phyloP scores from a whole-genome alignment of 2,888 invertebrate species.

The Anorthoa munda region DNA sequence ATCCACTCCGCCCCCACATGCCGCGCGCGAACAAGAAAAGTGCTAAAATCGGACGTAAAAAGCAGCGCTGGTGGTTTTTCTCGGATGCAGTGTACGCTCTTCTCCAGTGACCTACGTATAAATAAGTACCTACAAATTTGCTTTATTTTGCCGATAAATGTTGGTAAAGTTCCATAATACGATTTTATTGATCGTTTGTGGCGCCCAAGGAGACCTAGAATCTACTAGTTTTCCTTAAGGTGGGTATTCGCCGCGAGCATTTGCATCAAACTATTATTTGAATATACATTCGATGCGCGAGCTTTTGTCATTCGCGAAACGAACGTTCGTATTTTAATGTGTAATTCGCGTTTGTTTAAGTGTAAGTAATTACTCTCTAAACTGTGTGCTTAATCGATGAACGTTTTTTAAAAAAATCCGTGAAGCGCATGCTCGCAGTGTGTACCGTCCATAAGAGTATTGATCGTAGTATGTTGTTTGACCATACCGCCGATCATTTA shows the following conservation, averaged over 20 bases:
- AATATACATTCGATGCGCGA: too few relatives aligned
- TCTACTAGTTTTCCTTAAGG: not conserved
- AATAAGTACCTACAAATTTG: conserved; percentile 17
- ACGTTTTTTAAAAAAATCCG: not conserved
- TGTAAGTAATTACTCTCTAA: not conserved
- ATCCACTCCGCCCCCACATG: conserved; percentile 12
- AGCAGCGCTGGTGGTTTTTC: conserved; percentile 21
- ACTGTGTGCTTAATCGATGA: not conserved
- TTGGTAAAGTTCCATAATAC: not conserved
- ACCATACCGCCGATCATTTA: not conserved
- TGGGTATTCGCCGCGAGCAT: too few relatives aligned
- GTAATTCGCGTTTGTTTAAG: not conserved
- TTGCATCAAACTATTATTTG: too few relatives aligned
- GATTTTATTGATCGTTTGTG: conserved; percentile 16
- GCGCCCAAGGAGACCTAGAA: not conserved
- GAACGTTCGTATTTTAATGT: not conserved
- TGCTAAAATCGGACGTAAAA: conserved; percentile 33
- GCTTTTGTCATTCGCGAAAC: not conserved
- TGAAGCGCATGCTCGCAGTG: not conserved
- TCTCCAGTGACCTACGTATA: conserved; percentile 32
- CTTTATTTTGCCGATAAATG: not conserved
- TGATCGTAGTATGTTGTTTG: not conserved
- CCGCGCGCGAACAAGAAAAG: conserved; percentile 4
- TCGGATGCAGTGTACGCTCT: conserved; percentile 30
- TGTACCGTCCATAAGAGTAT: not conserved